Conservation (phyloP, 2,797 vertebrate genomes). For the Phataginus tetradactyla region DNA sequence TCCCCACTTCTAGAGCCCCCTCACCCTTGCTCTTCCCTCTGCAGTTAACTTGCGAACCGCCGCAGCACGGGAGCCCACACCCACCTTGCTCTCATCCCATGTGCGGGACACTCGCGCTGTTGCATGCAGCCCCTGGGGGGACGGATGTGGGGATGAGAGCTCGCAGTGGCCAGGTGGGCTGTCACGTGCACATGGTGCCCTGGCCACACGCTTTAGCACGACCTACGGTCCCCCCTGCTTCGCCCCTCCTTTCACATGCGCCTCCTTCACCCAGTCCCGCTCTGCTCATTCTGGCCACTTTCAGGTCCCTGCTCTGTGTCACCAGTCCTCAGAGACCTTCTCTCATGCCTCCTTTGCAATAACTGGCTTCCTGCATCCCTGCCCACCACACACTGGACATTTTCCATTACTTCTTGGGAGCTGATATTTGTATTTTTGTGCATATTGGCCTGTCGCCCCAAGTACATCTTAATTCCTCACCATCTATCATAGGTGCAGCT, state of each 20-base stretch:
- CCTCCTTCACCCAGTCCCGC: rapidly evolving
- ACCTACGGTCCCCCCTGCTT: neutral
- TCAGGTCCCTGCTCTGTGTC: no score
- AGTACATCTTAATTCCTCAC: neutral
- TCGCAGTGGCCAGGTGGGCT: no score
- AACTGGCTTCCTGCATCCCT: rapidly evolving
- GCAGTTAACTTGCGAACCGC: neutral
- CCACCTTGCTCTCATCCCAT: rapidly evolving
- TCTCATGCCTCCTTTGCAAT: no score
- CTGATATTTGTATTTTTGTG: neutral
- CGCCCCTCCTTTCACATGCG: neutral
- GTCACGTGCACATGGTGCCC: no score
- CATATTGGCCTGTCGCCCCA: neutral
- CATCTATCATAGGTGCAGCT: rapidly evolving
- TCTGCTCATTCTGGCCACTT: neutral
- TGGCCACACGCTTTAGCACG: neutral
- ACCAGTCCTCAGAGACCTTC: neutral
- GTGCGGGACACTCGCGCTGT: no score
- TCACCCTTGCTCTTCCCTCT: neutral
- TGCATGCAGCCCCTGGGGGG: no score
- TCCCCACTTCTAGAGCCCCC: neutral
- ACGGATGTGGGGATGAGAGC: no score
- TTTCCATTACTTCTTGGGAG: neutral
- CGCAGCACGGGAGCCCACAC: rapidly evolving
- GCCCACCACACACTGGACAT: rapidly evolving